A percentile compares a stretch with the other conserved stretches of the same genome.
phyloP scores from a whole-genome alignment of 2,113 vertebrate species.

The Ascaphus truei region DNA sequence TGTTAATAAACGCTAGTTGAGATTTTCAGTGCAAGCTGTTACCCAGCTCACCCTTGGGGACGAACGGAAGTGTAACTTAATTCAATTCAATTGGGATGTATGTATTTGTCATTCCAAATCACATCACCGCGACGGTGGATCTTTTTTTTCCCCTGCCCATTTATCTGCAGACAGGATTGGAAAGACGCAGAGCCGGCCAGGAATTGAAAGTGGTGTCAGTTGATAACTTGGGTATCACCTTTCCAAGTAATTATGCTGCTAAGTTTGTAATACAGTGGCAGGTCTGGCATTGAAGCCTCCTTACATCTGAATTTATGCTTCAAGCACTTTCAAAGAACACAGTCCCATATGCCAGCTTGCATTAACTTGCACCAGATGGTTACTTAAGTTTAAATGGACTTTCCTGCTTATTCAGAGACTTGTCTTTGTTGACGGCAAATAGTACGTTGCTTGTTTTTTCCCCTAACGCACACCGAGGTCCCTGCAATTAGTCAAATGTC shows the following conservation, averaged over 20 bases:
- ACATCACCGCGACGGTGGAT: constrained; percentile 43
- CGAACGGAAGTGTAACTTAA: constrained; percentile 43
- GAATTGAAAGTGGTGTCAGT: constrained; percentile 32
- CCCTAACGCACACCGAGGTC: not conserved
- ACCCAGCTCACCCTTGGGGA: constrained; percentile 40
- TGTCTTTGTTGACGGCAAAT: not conserved
- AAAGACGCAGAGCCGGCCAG: constrained; percentile 31
- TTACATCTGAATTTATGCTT: constrained; percentile 39
- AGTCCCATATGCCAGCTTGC: constrained; percentile 30
- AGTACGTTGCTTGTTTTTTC: not conserved
- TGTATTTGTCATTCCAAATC: constrained; percentile 44
- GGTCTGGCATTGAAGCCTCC: constrained; percentile 10
- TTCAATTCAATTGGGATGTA: constrained; percentile 47
- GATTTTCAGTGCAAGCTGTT: not conserved
- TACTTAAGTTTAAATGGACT: constrained; percentile 47
- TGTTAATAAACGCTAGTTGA: not conserved
- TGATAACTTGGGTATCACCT: constrained; percentile 35
- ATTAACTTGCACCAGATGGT: constrained; percentile 45
- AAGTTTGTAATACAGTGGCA: constrained; percentile 24
- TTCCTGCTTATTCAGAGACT: constrained; percentile 31
- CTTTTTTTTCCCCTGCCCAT: constrained; percentile 46
- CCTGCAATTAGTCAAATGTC: not conserved
- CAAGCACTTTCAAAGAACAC: constrained; percentile 45
- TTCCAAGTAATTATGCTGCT: constrained; percentile 43
- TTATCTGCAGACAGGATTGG: constrained; percentile 44